Base-by-base conservation (phyloP, 2,888 invertebrate species). In the Melieria crassipennis region DNA sequence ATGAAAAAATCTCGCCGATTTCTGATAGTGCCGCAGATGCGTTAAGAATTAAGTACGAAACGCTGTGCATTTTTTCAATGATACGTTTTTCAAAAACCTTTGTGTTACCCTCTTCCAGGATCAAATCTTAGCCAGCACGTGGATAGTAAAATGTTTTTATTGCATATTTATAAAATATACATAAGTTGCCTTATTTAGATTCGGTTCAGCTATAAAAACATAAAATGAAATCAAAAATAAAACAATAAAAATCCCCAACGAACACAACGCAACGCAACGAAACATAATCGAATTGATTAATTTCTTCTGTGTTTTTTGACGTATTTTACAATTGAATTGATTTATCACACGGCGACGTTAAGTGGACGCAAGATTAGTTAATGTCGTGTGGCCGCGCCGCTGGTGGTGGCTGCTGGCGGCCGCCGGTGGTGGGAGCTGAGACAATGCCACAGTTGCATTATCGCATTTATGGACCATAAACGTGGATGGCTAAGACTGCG, bases 391-490 rank as follows among this genome's bases (percentile, higher is more conserved):
- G 61, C 69, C 50, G 61, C 69, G 56, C 55, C 68, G 63, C 46
- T 46, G 55, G 11, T 52, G 52, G n/a, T 10, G n/a, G 52, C n/a
- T 50, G 30, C 52, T 67, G 67, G 67, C 61, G 67, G 61, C 13
- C 45, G 30, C 2, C 13, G 55, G n/a, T 55, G 55, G 4, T 42
- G 58, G 47, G 16, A 56, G 13, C 13, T 58, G 66, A 66, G 66
- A 58, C 66, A 58, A 66, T 66, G 66, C 58, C 58, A 43, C 48
- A 58, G 48, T 66, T 66, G 43, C 66, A 60, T 58, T 58, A 66
- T 78, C 79, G 78, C 80, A 78, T 81, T 81, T 81, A 81, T 81
- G 81, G 78, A 66, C 76, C 77, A 79, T 80, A 81, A 80, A 79
- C 78, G 66, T 76, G 77, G 30, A 30, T 78, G 76, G 75, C 77